Evolutionary conservation across 2,113 vertebrate species (phyloP).

Genomic region (Malaclemys terrapin): DNA sequence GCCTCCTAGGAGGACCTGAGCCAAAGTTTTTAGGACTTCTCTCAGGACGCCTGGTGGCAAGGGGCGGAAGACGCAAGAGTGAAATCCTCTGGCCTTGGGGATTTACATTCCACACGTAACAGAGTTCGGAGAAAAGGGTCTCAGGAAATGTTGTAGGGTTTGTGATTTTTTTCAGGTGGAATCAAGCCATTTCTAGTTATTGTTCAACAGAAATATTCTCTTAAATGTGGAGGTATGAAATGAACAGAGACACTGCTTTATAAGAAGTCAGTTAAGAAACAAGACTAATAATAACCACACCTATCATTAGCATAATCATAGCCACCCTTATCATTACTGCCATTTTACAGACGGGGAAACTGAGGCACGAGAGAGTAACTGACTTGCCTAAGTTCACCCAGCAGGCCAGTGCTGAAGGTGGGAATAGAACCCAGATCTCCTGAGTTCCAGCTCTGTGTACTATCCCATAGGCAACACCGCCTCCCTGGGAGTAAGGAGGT

Average conservation of each 20-base stretch:
- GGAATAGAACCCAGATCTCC: too few relatives aligned
- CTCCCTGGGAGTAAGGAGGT: too few relatives aligned
- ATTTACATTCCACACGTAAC: fast-evolving
- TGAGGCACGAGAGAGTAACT: too few relatives aligned
- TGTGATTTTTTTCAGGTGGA: background rate
- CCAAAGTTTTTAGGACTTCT: background rate
- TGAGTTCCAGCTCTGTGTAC: too few relatives aligned
- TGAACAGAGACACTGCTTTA: background rate
- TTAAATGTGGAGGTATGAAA: background rate
- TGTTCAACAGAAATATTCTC: fast-evolving
- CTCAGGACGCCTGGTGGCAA: background rate
- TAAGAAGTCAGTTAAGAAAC: background rate
- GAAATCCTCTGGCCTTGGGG: fast-evolving
- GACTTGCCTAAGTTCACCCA: too few relatives aligned
- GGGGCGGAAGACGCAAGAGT: too few relatives aligned
- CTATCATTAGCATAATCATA: background rate
- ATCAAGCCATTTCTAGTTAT: too few relatives aligned
- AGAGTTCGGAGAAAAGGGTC: background rate
- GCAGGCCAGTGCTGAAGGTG: too few relatives aligned
- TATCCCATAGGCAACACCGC: too few relatives aligned
- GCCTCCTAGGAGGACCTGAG: fast-evolving
- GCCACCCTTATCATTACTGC: background rate
- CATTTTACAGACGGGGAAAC: background rate
- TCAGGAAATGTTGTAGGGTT: background rate
- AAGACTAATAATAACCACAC: background rate